Percentiles rank a stretch among this genome's conserved stretches.
Conservation (phyloP, 2,888 invertebrate genomes). For the Dichetophora obliterata region DNA sequence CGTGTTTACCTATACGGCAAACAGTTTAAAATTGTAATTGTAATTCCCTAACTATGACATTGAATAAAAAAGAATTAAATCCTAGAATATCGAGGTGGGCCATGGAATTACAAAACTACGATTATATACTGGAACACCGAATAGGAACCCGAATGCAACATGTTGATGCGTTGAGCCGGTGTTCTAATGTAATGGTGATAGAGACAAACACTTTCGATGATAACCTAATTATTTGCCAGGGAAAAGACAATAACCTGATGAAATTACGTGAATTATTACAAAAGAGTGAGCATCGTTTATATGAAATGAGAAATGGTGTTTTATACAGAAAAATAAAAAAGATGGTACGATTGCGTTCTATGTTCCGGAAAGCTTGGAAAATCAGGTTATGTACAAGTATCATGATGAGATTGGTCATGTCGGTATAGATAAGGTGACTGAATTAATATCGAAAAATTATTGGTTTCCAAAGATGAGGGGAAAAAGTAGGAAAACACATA, state of each 20-base stretch:
- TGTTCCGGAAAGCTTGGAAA: constrained; percentile 38
- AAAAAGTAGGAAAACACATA: constrained; percentile 19
- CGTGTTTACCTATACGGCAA: no score
- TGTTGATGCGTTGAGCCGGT: no score
- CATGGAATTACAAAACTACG: constrained; percentile 46
- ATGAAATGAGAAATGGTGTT: no score
- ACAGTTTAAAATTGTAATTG: no score
- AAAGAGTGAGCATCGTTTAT: background rate
- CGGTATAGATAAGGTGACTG: constrained; percentile 7
- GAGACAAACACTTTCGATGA: no score
- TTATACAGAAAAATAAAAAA: background rate
- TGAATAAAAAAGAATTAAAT: constrained; percentile 23
- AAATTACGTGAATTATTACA: background rate
- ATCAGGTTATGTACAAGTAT: constrained; percentile 38
- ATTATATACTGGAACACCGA: no score
- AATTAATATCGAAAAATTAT: constrained; percentile 29
- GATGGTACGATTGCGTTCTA: constrained; percentile 33
- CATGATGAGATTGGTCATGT: constrained; percentile 40
- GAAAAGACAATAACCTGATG: background rate
- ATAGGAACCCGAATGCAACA: no score
- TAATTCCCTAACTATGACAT: background rate
- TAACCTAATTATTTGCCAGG: constrained; percentile 13
- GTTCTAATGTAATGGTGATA: no score
- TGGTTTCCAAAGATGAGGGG: constrained; percentile 38
- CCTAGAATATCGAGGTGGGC: constrained; percentile 36